Evolutionary conservation across 2,113 vertebrate species (phyloP).

Genomic region (Baryphthengus martii): DNA sequence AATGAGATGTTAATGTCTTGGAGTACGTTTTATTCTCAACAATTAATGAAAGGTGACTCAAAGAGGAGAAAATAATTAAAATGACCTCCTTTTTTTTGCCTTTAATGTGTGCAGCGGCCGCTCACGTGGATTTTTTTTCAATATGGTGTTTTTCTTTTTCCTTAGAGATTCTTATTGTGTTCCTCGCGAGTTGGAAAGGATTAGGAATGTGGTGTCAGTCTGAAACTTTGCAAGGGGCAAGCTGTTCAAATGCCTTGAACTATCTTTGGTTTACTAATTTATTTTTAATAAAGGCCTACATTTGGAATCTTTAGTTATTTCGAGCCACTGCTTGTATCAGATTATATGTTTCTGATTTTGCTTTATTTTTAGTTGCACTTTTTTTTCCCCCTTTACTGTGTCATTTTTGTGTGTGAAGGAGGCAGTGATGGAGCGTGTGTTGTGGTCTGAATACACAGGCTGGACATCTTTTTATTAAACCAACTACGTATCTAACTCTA

Average conservation of each 20-base stretch:
- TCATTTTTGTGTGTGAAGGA: background rate
- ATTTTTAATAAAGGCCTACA: background rate
- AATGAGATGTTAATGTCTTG: background rate
- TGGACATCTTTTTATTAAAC: background rate
- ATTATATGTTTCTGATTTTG: background rate
- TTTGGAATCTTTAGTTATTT: background rate
- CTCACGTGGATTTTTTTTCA: background rate
- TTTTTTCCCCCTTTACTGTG: accelerated
- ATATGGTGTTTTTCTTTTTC: background rate
- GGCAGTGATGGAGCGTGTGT: background rate
- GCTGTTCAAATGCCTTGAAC: background rate
- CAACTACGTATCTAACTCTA: background rate
- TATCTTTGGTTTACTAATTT: background rate
- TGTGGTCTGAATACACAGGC: background rate
- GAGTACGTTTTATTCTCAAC: background rate
- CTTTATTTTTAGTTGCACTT: background rate
- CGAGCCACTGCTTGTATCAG: background rate
- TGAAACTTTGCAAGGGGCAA: background rate
- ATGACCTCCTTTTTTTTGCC: background rate
- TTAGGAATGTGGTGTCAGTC: background rate
- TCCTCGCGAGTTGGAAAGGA: background rate
- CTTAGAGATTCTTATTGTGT: background rate
- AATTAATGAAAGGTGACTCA: background rate
- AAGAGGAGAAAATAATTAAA: background rate
- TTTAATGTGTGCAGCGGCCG: too few relatives aligned